Evolutionary conservation across 1,140 invertebrate genomes (phyloP), one percentile per base, ranked within the genome.

Genomic region (Alviniconcha marisindica): DNA sequence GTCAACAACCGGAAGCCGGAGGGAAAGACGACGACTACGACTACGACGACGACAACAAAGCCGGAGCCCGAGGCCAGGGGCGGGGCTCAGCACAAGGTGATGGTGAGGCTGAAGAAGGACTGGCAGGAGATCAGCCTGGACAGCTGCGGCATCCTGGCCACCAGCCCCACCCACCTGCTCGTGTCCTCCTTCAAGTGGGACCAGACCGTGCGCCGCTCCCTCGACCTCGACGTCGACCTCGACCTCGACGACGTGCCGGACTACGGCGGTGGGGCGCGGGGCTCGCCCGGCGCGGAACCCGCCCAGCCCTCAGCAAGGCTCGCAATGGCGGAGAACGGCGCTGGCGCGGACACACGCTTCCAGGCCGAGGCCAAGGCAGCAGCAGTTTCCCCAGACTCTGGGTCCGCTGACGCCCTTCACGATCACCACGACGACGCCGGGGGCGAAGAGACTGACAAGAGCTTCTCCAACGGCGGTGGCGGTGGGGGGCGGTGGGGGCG

Each of bases 91-190:
- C 3, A 33, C 31, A 76, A 63, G 33, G 81, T 66, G 51, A 54
- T 71, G 42, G 31, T 81, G 18, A 77, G 66, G 48, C 31, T 81
- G 28, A 73, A 80, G 51, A 77, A 83, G 21, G 77, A 83, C 48
- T 73, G 60, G 36, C 79, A 86, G n/a, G 89, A 89, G 69, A 87
- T 90, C 24, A 83, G 88, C 2, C 82, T 91, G 38, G 86, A 84
- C 28, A 90, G 90, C 77, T 91, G 90, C 86, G 90, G 90, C 33
- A 89, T 91, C 71, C 77, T 91, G 51, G 90, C 89, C 54, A 87
- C 90, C 24, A 86, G 84, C 40, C 88, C 86, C 24, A 87, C 81
- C 33, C 86, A 87, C 54, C 60, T 87, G 1, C n/a, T 88, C 2
- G 54, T 83, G 12, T 83, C 87, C n/a, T 85, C 83, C 28, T 40